Conservation (phyloP, 1,140 invertebrate species). For the Triops cancriformis region DNA sequence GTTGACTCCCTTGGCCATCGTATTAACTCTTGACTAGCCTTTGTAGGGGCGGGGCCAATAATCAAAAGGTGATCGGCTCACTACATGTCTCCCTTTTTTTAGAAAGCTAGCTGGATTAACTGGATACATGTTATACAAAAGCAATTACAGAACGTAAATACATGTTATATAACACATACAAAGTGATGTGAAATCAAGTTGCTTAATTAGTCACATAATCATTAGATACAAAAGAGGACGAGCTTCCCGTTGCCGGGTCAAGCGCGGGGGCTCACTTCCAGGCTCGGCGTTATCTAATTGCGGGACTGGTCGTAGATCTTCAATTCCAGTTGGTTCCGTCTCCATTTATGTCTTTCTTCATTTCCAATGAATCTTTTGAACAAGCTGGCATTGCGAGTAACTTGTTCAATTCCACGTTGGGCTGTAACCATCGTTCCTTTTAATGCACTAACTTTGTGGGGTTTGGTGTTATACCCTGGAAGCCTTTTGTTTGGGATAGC, state of each 20-base stretch:
- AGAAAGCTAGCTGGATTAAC: neutral
- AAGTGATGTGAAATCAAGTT: neutral
- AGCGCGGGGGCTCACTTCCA: too few relatives aligned
- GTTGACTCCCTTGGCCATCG: too few relatives aligned
- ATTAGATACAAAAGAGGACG: neutral
- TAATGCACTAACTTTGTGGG: neutral
- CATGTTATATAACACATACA: too few relatives aligned
- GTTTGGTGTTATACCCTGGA: constrained; percentile 12
- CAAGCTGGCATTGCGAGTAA: constrained; percentile 11
- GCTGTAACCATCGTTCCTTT: constrained; percentile 22
- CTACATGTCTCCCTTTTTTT: neutral
- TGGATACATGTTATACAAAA: neutral
- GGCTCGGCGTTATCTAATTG: too few relatives aligned
- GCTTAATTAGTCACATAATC: neutral
- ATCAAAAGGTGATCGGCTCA: too few relatives aligned
- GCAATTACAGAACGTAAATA: too few relatives aligned
- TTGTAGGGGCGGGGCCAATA: too few relatives aligned
- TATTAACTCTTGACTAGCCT: too few relatives aligned
- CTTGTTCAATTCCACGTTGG: neutral
- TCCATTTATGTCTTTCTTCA: neutral
- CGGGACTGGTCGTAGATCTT: too few relatives aligned
- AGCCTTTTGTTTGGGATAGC: constrained; percentile 15
- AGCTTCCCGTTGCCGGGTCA: neutral
- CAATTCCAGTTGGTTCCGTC: neutral
- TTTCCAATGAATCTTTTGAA: constrained; percentile 13